Evolutionary conservation across 2,888 invertebrate genomes (phyloP), one percentile per base, ranked within the genome.

Genomic region (Ditylenchus weischeri): DNA sequence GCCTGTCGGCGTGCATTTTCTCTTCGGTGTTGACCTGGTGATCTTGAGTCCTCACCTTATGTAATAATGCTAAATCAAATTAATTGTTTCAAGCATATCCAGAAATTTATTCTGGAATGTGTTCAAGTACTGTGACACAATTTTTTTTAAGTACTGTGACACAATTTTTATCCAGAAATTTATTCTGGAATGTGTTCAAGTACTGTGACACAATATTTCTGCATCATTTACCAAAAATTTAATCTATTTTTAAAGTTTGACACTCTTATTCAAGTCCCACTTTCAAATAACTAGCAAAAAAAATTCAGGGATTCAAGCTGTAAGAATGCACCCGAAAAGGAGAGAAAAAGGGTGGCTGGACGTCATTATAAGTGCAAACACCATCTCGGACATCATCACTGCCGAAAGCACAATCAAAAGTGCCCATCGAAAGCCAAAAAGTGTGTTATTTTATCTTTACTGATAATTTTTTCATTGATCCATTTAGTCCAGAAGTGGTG

Each of bases 371-470:
- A 69, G 36, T 82, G 82, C 58, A 61, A 68, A 4, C 82, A 82
- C 67, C 82, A 82, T 68, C 66, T 78, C 35, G 67, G 77, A 62
- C 82, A 82, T 69, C 81, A 82, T 68, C 82, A 82, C 68, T 82
- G 82, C 71, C 62, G 76, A 21, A 82, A 82, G 61, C 82, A 82
- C 66, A 69, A 79, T 8, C 74, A 73, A 57, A 64, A 68, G 36
- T 82, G 82, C 54, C 81, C 82, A 2, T 68, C 72, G 19, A 78
- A 76, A 59, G 79, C 79, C 23, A 77, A 76, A 57, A 72, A 68
- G 80, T 80, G 13, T 48, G 71, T 62, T 51, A 7, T 10, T 54
- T 23, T 54, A 6, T 54, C 13, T 54, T 7, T 54, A 2, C 54
- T 23, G 13, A 4, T 54, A 43, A 8, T 43, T 43, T 43, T 43